Percentiles rank a stretch among this genome's conserved stretches.
These are phyloP conservation scores for Andrena minutula DNA, from an alignment of 2,888 invertebrate species.

Conservation along the genomic window DNA sequence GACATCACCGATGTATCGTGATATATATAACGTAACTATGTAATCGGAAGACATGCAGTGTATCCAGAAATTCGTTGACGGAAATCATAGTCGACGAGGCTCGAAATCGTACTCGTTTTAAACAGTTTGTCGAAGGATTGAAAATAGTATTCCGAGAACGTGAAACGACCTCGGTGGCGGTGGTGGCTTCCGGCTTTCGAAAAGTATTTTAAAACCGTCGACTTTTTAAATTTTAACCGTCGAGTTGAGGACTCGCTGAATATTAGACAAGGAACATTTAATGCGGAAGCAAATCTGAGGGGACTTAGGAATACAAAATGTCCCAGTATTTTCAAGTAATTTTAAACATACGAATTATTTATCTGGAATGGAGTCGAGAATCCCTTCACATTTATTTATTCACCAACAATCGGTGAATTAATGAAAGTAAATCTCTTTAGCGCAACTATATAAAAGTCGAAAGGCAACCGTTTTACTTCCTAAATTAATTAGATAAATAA, in stretches of 20 bases:
- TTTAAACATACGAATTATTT: background rate
- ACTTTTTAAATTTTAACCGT: too few species aligned
- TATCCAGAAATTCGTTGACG: background rate
- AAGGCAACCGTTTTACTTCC: background rate
- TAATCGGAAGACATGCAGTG: background rate
- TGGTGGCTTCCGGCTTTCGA: background rate
- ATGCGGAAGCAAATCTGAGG: background rate
- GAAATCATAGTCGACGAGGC: background rate
- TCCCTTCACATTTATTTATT: background rate
- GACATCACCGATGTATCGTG: background rate
- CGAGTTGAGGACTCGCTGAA: background rate
- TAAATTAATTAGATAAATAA: too few species aligned
- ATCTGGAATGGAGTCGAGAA: background rate
- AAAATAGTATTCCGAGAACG: background rate
- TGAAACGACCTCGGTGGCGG: background rate
- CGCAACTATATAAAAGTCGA: background rate
- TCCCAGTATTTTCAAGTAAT: background rate
- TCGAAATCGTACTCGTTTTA: constrained; percentile 9
- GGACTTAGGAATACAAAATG: background rate
- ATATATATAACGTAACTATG: background rate
- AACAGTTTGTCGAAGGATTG: constrained; percentile 2
- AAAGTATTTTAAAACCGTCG: background rate
- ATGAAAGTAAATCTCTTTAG: background rate
- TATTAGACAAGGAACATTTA: background rate
- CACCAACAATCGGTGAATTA: background rate